A percentile compares a stretch with the other conserved stretches of the same genome.
Evolutionary conservation across 2,113 vertebrate genomes (phyloP).

Genomic region (Charadrius vociferus): DNA sequence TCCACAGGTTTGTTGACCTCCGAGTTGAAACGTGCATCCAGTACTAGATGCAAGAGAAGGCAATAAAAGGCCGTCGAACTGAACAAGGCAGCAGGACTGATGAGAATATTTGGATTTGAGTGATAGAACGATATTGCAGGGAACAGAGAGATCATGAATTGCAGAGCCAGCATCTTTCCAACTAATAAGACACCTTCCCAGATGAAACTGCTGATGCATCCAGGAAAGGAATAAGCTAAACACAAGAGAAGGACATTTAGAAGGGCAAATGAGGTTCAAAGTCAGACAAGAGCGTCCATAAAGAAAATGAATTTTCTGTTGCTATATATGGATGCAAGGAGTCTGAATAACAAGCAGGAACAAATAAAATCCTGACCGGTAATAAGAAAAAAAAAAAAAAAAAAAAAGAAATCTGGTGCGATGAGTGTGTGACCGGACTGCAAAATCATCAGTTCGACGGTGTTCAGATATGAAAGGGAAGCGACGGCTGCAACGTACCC

Average conservation of each 20-base stretch:
- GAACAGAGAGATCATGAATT: background rate
- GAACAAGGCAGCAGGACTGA: background rate
- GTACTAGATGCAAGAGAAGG: background rate
- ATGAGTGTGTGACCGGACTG: background rate
- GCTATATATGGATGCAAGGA: background rate
- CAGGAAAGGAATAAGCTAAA: conserved; percentile 11
- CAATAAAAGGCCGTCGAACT: background rate
- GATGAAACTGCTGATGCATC: conserved; percentile 57
- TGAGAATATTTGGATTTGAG: background rate
- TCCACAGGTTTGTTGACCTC: background rate
- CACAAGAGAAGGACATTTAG: conserved; percentile 17
- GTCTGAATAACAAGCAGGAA: background rate
- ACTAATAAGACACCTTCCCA: conserved; percentile 44
- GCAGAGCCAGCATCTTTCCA: conserved; percentile 48
- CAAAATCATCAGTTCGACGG: background rate
- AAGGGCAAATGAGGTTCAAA: conserved; percentile 44
- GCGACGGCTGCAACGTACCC: fast-evolving
- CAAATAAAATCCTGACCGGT: background rate
- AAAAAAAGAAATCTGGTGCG: background rate
- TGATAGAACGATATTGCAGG: background rate
- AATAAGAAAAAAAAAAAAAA: background rate
- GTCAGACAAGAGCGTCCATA: background rate
- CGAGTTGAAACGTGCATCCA: fast-evolving
- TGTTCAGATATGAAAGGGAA: background rate
- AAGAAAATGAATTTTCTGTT: background rate